Evolutionary conservation across 2,797 vertebrate genomes (phyloP).

Genomic region (Cyprinella venusta): DNA sequence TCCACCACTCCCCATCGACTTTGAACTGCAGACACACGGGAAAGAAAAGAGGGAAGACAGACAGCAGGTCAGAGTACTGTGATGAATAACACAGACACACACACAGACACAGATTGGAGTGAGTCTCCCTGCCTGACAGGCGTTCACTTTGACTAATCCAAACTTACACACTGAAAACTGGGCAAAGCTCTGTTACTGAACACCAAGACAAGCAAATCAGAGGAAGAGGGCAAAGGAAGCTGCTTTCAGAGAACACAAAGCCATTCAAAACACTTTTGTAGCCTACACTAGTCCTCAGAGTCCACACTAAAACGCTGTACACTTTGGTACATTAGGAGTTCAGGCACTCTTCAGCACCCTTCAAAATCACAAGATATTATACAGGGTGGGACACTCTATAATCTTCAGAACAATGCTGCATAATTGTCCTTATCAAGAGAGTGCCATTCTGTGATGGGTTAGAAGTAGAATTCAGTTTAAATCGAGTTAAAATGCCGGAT

Average conservation of each 20-base stretch:
- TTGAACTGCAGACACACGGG: slow-evolving; percentile 80
- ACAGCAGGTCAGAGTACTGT: neutral
- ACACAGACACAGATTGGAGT: neutral
- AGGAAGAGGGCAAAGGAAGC: neutral
- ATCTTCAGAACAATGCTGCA: neutral
- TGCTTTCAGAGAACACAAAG: neutral
- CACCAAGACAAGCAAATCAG: neutral
- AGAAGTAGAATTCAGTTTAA: neutral
- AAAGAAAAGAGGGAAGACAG: neutral
- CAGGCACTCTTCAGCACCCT: neutral
- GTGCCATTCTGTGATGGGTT: neutral
- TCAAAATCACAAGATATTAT: neutral
- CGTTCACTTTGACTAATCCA: slow-evolving; percentile 37
- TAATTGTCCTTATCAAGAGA: neutral
- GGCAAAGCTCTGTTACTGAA: neutral
- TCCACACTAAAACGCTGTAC: neutral
- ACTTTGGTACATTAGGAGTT: neutral
- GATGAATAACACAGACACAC: neutral
- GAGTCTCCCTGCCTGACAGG: slow-evolving; percentile 20
- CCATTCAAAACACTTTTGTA: neutral
- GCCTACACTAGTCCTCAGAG: neutral
- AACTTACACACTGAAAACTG: neutral
- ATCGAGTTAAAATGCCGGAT: neutral
- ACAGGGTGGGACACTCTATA: neutral
- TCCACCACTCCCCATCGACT: slow-evolving; percentile 85